phyloP scores from a whole-genome alignment of 2,888 invertebrate genomes.

The Acanthoscelides obtectus region DNA sequence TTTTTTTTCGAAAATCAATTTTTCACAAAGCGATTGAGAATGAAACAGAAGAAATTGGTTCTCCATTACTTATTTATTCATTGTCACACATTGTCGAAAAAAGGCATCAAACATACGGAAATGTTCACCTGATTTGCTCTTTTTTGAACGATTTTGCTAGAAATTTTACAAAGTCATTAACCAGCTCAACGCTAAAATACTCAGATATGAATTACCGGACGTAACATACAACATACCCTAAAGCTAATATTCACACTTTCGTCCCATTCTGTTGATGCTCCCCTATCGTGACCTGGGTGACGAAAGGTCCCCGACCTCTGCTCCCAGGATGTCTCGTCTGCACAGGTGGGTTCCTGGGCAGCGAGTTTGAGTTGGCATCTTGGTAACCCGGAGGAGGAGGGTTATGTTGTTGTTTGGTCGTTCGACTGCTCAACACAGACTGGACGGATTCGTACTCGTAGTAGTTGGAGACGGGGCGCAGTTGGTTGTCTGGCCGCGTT shows the following conservation, averaged over 20 bases:
- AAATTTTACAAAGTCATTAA: not conserved
- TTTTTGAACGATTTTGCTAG: not conserved
- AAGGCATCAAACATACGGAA: too few relatives aligned
- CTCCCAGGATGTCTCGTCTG: constrained; percentile 21
- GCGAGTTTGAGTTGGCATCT: constrained; percentile 39
- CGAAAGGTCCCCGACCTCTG: constrained; percentile 52
- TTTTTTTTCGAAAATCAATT: too few relatives aligned
- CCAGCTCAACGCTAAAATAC: not conserved
- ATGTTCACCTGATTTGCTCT: too few relatives aligned
- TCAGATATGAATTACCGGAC: not conserved
- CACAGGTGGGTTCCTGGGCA: constrained; percentile 33
- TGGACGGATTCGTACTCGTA: constrained; percentile 81
- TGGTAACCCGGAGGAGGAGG: constrained; percentile 25
- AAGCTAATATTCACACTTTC: constrained; percentile 35
- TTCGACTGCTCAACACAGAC: constrained; percentile 49
- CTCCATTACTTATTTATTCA: too few relatives aligned
- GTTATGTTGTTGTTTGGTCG: constrained; percentile 23
- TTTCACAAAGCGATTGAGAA: too few relatives aligned
- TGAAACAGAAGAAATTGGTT: too few relatives aligned
- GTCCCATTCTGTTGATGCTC: constrained; percentile 48
- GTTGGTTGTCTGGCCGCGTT: constrained; percentile 49
- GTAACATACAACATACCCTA: not conserved
- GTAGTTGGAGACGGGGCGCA: constrained; percentile 74
- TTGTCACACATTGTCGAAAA: too few relatives aligned
- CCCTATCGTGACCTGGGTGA: constrained; percentile 59